These are phyloP conservation scores for Nephrotoma flavescens DNA, from an alignment of 2,888 invertebrate genomes.

Conservation along the genomic window DNA sequence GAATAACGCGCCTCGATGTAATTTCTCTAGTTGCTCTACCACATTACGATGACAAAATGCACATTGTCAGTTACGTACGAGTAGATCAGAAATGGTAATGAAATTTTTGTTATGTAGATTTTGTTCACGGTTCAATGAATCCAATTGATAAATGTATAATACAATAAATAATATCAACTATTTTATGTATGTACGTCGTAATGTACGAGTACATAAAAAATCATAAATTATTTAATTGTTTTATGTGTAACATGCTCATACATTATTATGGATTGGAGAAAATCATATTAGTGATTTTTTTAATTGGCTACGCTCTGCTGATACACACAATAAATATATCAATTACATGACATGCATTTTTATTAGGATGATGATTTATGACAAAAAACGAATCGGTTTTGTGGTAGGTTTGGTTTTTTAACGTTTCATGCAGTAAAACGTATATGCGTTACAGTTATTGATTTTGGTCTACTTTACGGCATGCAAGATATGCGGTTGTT, in stretches of 20 bases:
- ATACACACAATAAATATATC: background rate
- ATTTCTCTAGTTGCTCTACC: background rate
- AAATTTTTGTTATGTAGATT: background rate
- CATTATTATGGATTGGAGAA: background rate
- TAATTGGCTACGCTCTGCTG: background rate
- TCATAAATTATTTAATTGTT: background rate
- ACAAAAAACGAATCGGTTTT: background rate
- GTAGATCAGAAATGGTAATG: background rate
- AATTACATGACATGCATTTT: background rate
- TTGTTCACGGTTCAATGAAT: background rate
- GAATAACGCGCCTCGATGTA: background rate
- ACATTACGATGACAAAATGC: background rate
- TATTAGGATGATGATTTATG: background rate
- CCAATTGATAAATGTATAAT: background rate
- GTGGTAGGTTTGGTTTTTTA: background rate
- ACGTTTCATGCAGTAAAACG: background rate
- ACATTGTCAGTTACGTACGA: background rate
- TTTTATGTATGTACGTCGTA: background rate
- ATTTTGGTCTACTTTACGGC: background rate
- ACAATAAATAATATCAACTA: background rate
- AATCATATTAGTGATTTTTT: background rate
- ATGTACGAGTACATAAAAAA: background rate
- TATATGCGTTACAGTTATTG: background rate
- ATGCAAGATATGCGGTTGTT: background rate
- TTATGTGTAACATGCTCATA: background rate